These are phyloP conservation scores for Synergus itoensis DNA, from an alignment of 2,888 invertebrate species.

Conservation along the genomic window DNA sequence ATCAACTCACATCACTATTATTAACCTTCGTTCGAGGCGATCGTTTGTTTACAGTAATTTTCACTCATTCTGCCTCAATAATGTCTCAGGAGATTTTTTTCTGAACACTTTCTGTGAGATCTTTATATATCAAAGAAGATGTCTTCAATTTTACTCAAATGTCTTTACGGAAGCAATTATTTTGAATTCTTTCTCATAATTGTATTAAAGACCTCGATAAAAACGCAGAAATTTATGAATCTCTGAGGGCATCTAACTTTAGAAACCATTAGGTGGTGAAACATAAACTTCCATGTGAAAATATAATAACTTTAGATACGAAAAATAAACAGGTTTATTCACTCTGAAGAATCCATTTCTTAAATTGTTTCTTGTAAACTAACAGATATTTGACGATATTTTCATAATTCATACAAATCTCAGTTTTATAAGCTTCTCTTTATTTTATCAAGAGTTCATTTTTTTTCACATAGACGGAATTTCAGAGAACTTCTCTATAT, in stretches of 20 bases:
- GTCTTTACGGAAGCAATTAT: neutral
- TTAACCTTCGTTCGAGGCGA: conserved; percentile 22
- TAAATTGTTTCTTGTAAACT: neutral
- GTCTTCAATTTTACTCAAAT: neutral
- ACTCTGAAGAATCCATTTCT: neutral
- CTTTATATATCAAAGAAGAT: neutral
- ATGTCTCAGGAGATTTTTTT: neutral
- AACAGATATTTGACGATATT: neutral
- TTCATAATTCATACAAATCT: neutral
- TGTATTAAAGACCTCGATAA: neutral
- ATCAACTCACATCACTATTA: conserved; percentile 26
- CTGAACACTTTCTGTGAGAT: neutral
- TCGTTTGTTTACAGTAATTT: conserved; percentile 33
- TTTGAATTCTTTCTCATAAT: neutral
- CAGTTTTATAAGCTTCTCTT: neutral
- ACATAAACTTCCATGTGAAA: neutral
- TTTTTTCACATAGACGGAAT: neutral
- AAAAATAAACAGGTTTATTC: neutral
- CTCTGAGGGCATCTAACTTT: neutral
- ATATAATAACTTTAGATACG: neutral
- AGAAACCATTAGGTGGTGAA: neutral
- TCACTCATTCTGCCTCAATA: neutral
- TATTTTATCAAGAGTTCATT: neutral
- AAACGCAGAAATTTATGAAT: neutral
- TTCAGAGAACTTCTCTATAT: neutral